Conservation (phyloP, 2,888 invertebrate genomes). For the Acanthoscelides obtectus region DNA sequence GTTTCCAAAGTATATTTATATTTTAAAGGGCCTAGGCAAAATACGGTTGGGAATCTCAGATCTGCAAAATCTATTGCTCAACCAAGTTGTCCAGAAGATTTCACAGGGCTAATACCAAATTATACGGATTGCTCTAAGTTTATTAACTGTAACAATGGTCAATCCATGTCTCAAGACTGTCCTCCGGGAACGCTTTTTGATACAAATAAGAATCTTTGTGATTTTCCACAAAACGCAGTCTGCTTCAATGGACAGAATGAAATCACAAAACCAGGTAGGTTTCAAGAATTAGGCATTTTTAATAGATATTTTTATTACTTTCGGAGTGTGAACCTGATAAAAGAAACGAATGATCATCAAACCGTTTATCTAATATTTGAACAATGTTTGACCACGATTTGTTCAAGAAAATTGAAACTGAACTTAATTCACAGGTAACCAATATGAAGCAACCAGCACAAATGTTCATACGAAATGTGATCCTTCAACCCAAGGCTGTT, state of each 20-base stretch:
- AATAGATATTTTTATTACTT: too few species aligned
- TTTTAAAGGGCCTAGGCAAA: conserved; percentile 25
- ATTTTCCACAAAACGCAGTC: conserved; percentile 50
- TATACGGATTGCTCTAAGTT: conserved; percentile 60
- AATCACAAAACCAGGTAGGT: neutral
- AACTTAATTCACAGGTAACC: neutral
- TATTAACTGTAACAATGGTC: conserved; percentile 57
- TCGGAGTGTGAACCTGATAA: too few species aligned
- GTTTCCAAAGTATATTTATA: too few species aligned
- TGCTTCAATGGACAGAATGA: conserved; percentile 37
- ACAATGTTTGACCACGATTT: too few species aligned
- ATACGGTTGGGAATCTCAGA: conserved; percentile 15
- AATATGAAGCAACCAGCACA: neutral
- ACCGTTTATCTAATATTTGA: too few species aligned
- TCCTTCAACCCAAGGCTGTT: neutral
- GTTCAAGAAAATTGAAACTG: too few species aligned
- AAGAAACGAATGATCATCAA: too few species aligned
- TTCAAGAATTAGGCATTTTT: too few species aligned
- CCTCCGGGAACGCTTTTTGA: conserved; percentile 51
- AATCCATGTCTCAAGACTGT: conserved; percentile 53
- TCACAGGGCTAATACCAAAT: conserved; percentile 55
- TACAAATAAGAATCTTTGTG: conserved; percentile 50
- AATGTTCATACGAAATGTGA: neutral
- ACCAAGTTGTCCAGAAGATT: conserved; percentile 49
- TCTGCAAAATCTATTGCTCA: conserved; percentile 25